phyloP scores from a whole-genome alignment of 1,140 invertebrate species.

The Drosophila virilis region DNA sequence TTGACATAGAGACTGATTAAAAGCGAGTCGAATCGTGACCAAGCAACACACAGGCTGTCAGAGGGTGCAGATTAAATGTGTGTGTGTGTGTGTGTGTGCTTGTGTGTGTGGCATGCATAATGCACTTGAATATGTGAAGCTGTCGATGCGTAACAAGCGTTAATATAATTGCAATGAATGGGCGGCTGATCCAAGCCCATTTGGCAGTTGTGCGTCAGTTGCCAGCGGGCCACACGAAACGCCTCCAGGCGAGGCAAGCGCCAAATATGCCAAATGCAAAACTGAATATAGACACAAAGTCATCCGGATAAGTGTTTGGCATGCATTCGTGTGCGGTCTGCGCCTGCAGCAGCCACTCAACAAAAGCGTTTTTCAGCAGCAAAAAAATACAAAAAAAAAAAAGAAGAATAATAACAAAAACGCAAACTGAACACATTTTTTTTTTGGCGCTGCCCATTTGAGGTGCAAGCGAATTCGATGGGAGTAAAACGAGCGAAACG shows the following conservation, averaged over 20 bases:
- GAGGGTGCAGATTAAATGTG: too few species aligned
- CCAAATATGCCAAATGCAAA: constrained; percentile 39
- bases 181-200: constrained; percentile 57
- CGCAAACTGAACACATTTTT: constrained; percentile 7
- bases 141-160: constrained; percentile 30
- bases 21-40: constrained; percentile 10
- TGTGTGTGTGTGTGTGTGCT: too few species aligned
- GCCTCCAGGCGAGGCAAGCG: neutral
- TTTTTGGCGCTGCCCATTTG: constrained; percentile 38
- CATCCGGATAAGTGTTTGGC: neutral
- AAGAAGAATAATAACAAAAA: too few species aligned
- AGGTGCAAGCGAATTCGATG: constrained; percentile 54
- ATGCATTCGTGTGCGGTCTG: neutral
- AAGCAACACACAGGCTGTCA: neutral
- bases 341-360: constrained; percentile 28
- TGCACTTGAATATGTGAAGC: neutral
- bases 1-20: constrained; percentile 53
- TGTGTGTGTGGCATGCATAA: neutral
- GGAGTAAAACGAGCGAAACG: constrained; percentile 72
- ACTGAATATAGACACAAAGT: constrained; percentile 17
- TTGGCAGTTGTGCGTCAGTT: constrained; percentile 59
- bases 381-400: neutral
- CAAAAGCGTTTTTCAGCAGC: neutral
- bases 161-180: constrained; percentile 61
- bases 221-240: neutral